Percentiles rank a stretch among this genome's conserved stretches.
phyloP scores from a whole-genome alignment of 1,140 invertebrate genomes.

The Drosophila sproati region DNA sequence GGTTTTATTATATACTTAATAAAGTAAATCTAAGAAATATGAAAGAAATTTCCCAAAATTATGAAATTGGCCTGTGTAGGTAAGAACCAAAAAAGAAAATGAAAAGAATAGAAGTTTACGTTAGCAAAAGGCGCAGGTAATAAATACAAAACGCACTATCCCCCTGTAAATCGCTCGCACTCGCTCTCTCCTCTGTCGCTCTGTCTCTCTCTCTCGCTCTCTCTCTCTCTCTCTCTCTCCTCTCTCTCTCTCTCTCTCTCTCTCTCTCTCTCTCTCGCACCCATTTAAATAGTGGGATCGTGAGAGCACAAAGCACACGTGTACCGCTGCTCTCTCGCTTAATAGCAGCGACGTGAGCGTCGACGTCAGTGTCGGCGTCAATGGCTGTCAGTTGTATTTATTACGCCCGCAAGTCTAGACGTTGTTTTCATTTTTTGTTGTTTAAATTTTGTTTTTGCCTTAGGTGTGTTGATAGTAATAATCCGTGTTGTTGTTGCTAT shows the following conservation, averaged over 20 bases:
- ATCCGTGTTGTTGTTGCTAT: constrained; percentile 24
- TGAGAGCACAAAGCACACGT: constrained; percentile 31
- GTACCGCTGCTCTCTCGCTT: constrained; percentile 14
- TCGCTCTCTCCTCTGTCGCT: neutral
- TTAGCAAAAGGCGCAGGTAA: constrained; percentile 54
- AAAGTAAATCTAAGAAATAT: constrained; percentile 29
- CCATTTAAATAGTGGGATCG: constrained; percentile 22
- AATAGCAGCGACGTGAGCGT: constrained; percentile 15
- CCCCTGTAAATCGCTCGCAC: neutral
- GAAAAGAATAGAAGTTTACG: neutral
- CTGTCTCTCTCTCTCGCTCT: constrained; percentile 1
- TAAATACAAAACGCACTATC: constrained; percentile 31
- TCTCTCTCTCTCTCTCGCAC: neutral
- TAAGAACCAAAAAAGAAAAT: constrained; percentile 25
- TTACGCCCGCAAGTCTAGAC: constrained; percentile 75
- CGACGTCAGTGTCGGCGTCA: constrained; percentile 8
- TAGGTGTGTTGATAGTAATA: constrained; percentile 74
- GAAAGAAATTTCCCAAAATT: constrained; percentile 33
- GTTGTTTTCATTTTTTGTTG: constrained; percentile 39
- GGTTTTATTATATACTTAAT: neutral
- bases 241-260: neutral
- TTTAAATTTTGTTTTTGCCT: constrained; percentile 35
- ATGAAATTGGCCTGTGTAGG: constrained; percentile 53
- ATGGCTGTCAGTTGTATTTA: constrained; percentile 42
- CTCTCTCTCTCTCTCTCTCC: no score